Percentiles rank a stretch among this genome's conserved stretches.
These are phyloP conservation scores for Cebidichthys violaceus DNA, from an alignment of 2,113 vertebrate genomes.

Conservation along the genomic window DNA sequence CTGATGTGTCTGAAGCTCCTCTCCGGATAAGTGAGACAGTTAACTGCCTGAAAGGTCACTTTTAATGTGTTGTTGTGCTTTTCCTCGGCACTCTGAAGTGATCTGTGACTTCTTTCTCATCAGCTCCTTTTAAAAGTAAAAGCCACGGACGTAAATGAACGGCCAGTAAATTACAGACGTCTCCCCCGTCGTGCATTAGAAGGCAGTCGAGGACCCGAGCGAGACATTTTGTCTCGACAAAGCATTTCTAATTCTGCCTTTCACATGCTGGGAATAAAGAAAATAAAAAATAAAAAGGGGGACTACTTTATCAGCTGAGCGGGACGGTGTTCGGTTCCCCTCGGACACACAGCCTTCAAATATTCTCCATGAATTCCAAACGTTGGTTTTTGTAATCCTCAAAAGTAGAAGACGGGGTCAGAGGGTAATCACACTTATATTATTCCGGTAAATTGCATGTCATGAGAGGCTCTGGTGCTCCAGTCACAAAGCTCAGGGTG, in stretches of 20 bases:
- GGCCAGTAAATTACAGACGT: slow-evolving; percentile 25
- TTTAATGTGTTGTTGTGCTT: slow-evolving; percentile 25
- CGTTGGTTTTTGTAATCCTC: slow-evolving; percentile 30
- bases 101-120: slow-evolving; percentile 7
- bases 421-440: slow-evolving; percentile 38
- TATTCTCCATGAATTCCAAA: slow-evolving; percentile 15
- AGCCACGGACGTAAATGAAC: background rate
- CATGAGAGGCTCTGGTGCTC: background rate
- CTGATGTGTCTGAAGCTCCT: background rate
- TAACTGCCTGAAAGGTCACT: slow-evolving; percentile 6
- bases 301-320: slow-evolving; percentile 2
- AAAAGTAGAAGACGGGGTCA: slow-evolving; percentile 13
- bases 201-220: background rate
- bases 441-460: slow-evolving; percentile 44
- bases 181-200: background rate
- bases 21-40: background rate
- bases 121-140: slow-evolving; percentile 17
- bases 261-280: background rate
- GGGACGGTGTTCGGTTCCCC: background rate
- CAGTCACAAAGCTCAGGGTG: background rate
- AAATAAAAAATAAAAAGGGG: background rate
- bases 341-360: background rate
- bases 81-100: background rate
- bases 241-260: background rate
- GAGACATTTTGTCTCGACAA: slow-evolving; percentile 23